Base-by-base conservation (phyloP, 2,888 invertebrate species). In the Agonopterix arenella region DNA sequence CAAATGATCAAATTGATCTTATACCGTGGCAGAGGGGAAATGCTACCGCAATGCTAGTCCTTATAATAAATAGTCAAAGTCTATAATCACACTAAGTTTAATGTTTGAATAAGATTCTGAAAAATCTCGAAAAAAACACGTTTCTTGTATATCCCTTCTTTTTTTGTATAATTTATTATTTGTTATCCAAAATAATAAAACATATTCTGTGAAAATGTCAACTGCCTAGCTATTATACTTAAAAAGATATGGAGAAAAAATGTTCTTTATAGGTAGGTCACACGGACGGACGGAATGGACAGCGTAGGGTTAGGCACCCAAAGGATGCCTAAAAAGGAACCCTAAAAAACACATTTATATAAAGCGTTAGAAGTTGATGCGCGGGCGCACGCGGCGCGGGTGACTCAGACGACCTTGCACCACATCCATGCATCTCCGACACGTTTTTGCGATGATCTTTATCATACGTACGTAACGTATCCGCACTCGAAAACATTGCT, bases 371-470 rank as follows among this genome's bases (percentile, higher is more conserved):
- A 40, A 3, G n/a, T 40, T 2, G 8, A 11, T 16, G 45, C 45
- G 45, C 37, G 10, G 8, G 36, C 45, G 45, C 37, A n/a, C 4
- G 44, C 18, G 4, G 13, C 13, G 13, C 13, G 13, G 9, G 13
- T 46, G 46, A 16, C 28, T 48, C 40, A 42, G 11, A 41, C 44
- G 67, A 59, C 70, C 70, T 70, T 66, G 70, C 68, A 67, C 70
- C 53, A 64, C 58, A 62, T 66, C 58, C 56, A 46, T 53, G 51
- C 55, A 52, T 56, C 55, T 47, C 46, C 44, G 49, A 2, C 40
- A 52, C 50, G 54, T 56, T 58, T 54, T 38, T 48, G 44, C 53
- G 44, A 49, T 45, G 53, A 63, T 59, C 49, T 43, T 47, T 56
- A 61, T 60, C 58, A 52, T 52, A 43, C 13, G 16, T 52, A 43